Conservation (phyloP, 2,113 vertebrate species). For the Recurvirostra avosetta region DNA sequence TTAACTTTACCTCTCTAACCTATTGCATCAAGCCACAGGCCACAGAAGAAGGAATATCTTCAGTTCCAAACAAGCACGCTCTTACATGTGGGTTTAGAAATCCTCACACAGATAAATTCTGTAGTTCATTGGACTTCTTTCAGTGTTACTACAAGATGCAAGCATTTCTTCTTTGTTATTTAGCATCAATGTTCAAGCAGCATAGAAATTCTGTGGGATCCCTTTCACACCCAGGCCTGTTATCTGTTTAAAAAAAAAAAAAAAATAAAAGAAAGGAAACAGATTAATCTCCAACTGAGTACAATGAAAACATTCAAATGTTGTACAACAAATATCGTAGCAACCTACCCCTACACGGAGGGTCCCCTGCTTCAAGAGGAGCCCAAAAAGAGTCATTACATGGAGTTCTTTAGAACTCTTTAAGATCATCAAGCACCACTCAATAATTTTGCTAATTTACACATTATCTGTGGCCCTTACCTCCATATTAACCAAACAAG, state of each 20-base stretch:
- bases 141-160: background rate
- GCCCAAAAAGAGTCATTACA: background rate
- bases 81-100: background rate
- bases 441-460: background rate
- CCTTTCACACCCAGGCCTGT: slow-evolving; percentile 70
- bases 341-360: background rate
- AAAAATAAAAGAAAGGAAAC: background rate
- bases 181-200: background rate
- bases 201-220: slow-evolving; percentile 56
- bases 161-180: background rate
- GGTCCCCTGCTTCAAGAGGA: background rate
- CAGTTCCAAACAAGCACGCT: background rate
- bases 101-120: background rate
- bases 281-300: background rate
- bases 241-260: slow-evolving; percentile 32
- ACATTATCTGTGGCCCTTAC: background rate
- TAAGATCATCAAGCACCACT: background rate
- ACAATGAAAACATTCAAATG: background rate
- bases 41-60: background rate
- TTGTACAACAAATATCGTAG: background rate
- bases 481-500: background rate
- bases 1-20: background rate
- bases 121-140: background rate
- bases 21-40: background rate
- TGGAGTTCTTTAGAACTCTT: background rate